A percentile compares a stretch with the other conserved stretches of the same genome.
Evolutionary conservation across 2,888 invertebrate genomes (phyloP).

Genomic region (Lycia hirtaria): DNA sequence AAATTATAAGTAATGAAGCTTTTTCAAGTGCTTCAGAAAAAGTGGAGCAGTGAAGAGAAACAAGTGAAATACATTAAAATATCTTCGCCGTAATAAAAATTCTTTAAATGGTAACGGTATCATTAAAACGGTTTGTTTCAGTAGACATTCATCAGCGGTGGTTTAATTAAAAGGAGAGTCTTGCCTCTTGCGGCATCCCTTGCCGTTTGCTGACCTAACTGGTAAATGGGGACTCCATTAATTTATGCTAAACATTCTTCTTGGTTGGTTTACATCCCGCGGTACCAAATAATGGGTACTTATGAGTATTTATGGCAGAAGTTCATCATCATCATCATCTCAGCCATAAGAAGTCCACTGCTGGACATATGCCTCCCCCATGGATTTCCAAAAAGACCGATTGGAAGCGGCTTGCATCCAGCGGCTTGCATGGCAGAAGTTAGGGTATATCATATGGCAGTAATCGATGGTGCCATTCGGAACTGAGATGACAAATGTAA

Average conservation of each 20-base stretch:
- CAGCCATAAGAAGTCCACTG: too few relatives aligned
- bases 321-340: too few relatives aligned
- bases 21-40: constrained; percentile 14
- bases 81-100: constrained; percentile 31
- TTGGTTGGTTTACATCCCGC: constrained; percentile 16
- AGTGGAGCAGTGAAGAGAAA: constrained; percentile 20
- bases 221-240: constrained; percentile 54
- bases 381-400: too few relatives aligned
- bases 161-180: constrained; percentile 64
- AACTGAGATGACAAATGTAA: too few relatives aligned
- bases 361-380: too few relatives aligned
- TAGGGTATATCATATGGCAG: too few relatives aligned
- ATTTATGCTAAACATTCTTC: constrained; percentile 54
- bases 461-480: too few relatives aligned
- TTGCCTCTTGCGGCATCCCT: constrained; percentile 53
- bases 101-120: constrained; percentile 46
- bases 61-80: constrained; percentile 33
- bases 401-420: too few relatives aligned
- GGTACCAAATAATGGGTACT: constrained; percentile 43
- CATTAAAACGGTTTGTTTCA: constrained; percentile 59
- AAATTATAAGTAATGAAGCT: constrained; percentile 13
- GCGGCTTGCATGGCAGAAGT: too few relatives aligned
- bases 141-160: constrained; percentile 58
- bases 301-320: too few relatives aligned
- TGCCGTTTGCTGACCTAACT: constrained; percentile 53